A percentile compares a stretch with the other conserved stretches of the same genome.
These are phyloP conservation scores for Diceros bicornis DNA, from an alignment of 2,797 vertebrate genomes.

Conservation along the genomic window DNA sequence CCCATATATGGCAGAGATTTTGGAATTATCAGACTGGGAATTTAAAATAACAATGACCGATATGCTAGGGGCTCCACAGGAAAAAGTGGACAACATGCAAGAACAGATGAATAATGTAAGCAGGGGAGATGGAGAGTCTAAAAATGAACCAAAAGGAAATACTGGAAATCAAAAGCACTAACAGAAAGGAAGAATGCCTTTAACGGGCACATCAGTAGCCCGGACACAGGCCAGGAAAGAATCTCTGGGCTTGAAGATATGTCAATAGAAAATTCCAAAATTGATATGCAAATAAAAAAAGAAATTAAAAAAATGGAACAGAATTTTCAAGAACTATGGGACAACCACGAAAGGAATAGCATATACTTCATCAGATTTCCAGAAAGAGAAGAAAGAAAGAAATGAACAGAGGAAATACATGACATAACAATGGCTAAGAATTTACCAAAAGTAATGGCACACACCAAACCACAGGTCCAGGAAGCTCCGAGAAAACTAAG, in stretches of 20 bases:
- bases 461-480: neutral
- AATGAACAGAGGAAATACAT: neutral
- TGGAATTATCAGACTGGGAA: neutral
- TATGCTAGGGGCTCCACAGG: neutral
- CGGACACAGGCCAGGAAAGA: neutral
- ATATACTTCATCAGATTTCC: neutral
- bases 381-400: neutral
- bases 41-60: neutral
- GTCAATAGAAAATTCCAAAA: neutral
- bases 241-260: neutral
- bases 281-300: neutral
- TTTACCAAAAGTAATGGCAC: neutral
- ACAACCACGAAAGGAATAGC: neutral
- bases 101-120: neutral
- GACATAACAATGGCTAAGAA: neutral
- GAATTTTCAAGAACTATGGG: neutral
- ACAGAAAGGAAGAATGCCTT: neutral
- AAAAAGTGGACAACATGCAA: neutral
- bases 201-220: neutral
- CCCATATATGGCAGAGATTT: neutral
- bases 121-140: neutral
- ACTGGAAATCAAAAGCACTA: neutral
- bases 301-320: neutral
- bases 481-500: neutral
- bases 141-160: neutral